Evolutionary conservation across 2,113 vertebrate genomes (phyloP), one percentile per base, ranked within the genome.

Genomic region (Rhea pennata): DNA sequence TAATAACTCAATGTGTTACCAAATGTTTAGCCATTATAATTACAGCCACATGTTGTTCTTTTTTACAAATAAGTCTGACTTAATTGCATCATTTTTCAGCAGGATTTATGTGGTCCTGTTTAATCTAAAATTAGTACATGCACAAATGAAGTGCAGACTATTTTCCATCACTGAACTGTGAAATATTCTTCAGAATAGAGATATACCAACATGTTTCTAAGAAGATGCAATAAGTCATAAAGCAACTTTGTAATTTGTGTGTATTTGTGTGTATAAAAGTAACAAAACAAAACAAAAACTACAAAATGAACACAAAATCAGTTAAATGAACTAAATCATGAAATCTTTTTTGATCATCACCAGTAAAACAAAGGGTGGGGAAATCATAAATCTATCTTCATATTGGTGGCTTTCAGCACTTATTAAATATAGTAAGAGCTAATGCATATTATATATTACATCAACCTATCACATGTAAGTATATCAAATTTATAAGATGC

Each of bases 31-130:
- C 96, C 87, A 92, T 97, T 97, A 95, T 98, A 98, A 98, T 98
- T 98, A 93, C 80, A 98, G 97, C 96, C 97, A 97, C 97, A 97
- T 98, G 97, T 97, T 97, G 97, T 97, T 97, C 96, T 96, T 98
- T 98, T 96, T 97, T 90, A 97, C 98, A 97, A 98, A 98, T 97
- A 97, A 96, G 96, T 97, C 91, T 95, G 89, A 65, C 96, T 97
- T 98, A 98, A 98, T 98, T 97, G 97, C 95, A 97, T 96, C 95
- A 96, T 98, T 97, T 98, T 98, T 98, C 97, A 98, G 95, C 50
- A 97, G 93, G 97, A 97, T 98, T 98, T 97, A 97, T 98, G 97
- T 97, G 94, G 86, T 94, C 48, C 93, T 95, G 87, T 87, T 97
- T 97, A 97, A 97, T 98, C 97, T 95, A 98, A 98, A 98, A 98